These are phyloP conservation scores for Melinopterus prodromus DNA, from an alignment of 2,888 invertebrate genomes.

Conservation along the genomic window DNA sequence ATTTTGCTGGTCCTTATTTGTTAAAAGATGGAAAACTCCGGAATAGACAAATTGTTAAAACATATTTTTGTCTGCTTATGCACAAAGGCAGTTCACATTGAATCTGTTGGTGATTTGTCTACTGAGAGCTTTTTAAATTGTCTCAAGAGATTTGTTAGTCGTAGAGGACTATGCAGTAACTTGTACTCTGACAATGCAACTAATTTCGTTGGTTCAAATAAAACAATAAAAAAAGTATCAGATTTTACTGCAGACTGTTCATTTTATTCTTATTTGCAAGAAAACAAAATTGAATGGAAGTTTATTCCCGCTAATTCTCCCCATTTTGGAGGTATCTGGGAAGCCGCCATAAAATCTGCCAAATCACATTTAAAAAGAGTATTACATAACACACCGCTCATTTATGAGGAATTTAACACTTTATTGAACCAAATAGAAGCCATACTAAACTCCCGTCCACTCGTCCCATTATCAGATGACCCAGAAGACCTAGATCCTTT, in stretches of 20 bases:
- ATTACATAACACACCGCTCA: neutral
- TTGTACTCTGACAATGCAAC: constrained; percentile 9
- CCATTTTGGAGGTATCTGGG: constrained; percentile 15
- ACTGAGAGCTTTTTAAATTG: neutral
- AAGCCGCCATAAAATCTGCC: neutral
- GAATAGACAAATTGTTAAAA: neutral
- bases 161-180: neutral
- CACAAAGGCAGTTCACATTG: constrained; percentile 10
- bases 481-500: too few species aligned
- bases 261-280: constrained; percentile 12
- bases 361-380: constrained; percentile 9
- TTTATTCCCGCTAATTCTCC: constrained; percentile 32
- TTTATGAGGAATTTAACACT: too few species aligned
- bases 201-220: constrained; percentile 13
- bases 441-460: too few species aligned
- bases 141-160: constrained; percentile 5
- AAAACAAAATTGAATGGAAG: constrained; percentile 41
- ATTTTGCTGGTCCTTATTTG: neutral
- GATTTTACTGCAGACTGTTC: neutral
- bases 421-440: too few species aligned
- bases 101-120: neutral
- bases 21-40: constrained; percentile 12
- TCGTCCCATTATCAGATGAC: too few species aligned
- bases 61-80: neutral
- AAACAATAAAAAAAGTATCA: neutral